phyloP scores from a whole-genome alignment of 2,113 vertebrate genomes.

The Apistogramma diplotaenia region DNA sequence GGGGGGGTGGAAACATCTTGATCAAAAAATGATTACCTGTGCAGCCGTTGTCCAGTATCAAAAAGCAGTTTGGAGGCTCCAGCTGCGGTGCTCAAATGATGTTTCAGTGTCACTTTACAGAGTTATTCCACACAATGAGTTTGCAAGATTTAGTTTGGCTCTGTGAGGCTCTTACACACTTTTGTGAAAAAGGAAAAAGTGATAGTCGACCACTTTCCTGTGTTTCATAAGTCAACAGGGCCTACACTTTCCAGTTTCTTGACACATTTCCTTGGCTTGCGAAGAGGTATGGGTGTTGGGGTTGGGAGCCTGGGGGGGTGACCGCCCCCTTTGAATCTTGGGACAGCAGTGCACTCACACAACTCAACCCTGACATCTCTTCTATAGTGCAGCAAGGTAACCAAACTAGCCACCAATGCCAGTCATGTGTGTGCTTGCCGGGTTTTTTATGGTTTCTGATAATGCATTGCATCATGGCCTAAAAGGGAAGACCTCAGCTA shows the following conservation, averaged over 20 bases:
- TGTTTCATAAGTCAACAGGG: background rate
- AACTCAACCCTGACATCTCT: conserved; percentile 12
- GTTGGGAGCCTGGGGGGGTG: background rate
- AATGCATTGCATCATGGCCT: background rate
- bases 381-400: background rate
- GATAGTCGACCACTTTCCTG: background rate
- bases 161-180: background rate
- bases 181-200: background rate
- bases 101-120: background rate
- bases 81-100: background rate
- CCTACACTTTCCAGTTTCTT: background rate
- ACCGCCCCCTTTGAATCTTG: conserved; percentile 1
- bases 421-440: background rate
- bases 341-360: conserved; percentile 9
- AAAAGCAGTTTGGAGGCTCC: background rate
- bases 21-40: background rate
- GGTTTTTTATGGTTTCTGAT: background rate
- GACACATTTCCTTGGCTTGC: background rate
- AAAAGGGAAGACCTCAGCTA: background rate
- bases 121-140: background rate
- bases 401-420: background rate
- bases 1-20: background rate
- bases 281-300: background rate
- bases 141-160: background rate
- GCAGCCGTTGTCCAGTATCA: background rate